These are phyloP conservation scores for Agrotis ipsilon DNA, from an alignment of 2,888 invertebrate species.

Conservation along the genomic window DNA sequence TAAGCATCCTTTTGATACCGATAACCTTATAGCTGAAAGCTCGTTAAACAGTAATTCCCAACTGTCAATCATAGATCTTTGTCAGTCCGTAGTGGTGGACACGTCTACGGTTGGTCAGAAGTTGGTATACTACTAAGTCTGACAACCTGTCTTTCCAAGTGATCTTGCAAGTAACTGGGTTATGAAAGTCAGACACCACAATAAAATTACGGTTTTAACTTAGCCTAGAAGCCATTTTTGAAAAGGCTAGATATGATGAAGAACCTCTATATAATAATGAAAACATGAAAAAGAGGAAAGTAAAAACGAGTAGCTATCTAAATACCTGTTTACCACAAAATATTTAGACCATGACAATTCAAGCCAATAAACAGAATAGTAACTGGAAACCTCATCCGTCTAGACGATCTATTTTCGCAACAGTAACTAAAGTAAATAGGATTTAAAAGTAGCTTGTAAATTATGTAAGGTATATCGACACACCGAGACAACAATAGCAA, in stretches of 20 bases:
- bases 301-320: not conserved
- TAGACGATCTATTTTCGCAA: slow-evolving; percentile 31
- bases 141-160: not conserved
- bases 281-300: not conserved
- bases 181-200: not conserved
- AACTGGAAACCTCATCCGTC: slow-evolving; percentile 18
- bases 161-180: not conserved
- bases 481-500: not conserved
- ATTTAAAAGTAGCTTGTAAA: not conserved
- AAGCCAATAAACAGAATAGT: slow-evolving; percentile 23
- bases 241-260: no score
- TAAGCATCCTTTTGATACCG: no score
- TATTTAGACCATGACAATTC: slow-evolving; percentile 27
- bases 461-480: not conserved
- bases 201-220: not conserved
- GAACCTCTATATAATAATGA: not conserved
- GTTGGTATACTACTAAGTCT: no score
- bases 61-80: not conserved
- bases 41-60: not conserved
- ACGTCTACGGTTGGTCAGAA: not conserved
- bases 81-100: not conserved
- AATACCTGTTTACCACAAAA: slow-evolving; percentile 1
- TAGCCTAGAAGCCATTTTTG: not conserved
- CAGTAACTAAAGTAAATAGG: not conserved
- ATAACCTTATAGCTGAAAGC: not conserved